A percentile compares a stretch with the other conserved stretches of the same genome.
Evolutionary conservation across 2,113 vertebrate species (phyloP).

Genomic region (Dolichotis patagonum): DNA sequence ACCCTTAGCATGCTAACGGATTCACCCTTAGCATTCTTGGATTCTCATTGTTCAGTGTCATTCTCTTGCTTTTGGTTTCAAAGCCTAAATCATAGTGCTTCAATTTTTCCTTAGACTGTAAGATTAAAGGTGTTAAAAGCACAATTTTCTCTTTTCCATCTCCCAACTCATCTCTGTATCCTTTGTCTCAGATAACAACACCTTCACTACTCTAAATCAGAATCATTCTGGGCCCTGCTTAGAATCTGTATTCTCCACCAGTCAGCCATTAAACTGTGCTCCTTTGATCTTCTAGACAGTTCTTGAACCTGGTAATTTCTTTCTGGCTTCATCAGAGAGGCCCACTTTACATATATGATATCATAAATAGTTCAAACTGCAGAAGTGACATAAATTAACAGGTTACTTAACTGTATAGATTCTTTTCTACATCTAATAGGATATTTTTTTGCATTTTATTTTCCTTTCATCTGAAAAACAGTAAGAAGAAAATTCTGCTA

Average conservation of each 20-base stretch:
- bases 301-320: background rate
- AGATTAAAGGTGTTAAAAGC: slow-evolving; percentile 8
- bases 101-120: background rate
- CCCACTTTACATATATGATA: background rate
- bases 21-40: background rate
- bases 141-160: background rate
- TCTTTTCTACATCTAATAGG: background rate
- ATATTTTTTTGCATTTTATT: slow-evolving; percentile 44
- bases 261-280: background rate
- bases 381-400: background rate
- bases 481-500: slow-evolving; percentile 15
- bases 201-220: background rate
- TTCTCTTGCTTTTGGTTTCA: slow-evolving; percentile 26
- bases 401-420: slow-evolving; percentile 6
- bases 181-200: background rate
- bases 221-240: background rate
- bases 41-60: background rate
- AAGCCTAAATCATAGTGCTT: slow-evolving; percentile 25
- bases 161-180: background rate
- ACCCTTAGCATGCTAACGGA: background rate
- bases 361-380: background rate
- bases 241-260: background rate
- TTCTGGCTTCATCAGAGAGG: background rate
- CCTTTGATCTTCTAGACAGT: background rate
- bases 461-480: slow-evolving; percentile 46